phyloP scores from a whole-genome alignment of 2,113 vertebrate genomes.

The Toxotes jaculatrix region DNA sequence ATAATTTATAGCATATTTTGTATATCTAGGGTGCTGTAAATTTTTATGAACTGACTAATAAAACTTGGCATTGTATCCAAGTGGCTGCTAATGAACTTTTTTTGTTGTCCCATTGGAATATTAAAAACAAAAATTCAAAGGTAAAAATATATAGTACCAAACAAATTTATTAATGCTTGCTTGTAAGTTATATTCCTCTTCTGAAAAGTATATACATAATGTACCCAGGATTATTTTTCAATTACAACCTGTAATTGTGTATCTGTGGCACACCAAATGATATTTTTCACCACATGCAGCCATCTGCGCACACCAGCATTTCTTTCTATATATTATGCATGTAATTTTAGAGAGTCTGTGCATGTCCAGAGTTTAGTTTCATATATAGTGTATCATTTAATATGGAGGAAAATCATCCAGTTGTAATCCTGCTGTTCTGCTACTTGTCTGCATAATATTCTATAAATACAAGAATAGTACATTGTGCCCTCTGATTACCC shows the following conservation, averaged over 20 bases:
- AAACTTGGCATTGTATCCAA: not conserved
- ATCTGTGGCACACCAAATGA: not conserved
- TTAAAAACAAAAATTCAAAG: not conserved
- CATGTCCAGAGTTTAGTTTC: conserved; percentile 7
- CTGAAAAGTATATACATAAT: not conserved
- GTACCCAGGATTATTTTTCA: not conserved
- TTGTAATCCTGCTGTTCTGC: not conserved
- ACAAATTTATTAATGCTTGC: not conserved
- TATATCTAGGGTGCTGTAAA: not conserved
- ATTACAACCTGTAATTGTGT: not conserved
- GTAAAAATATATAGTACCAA: not conserved
- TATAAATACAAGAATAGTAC: conserved; percentile 20
- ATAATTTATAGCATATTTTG: not conserved
- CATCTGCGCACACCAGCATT: not conserved
- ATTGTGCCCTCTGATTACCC: conserved; percentile 64
- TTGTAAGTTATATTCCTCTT: not conserved
- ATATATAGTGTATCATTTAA: not conserved
- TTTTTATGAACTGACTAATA: not conserved
- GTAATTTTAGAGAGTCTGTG: not conserved
- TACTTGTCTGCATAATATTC: conserved; percentile 20
- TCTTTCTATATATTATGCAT: conserved; percentile 13
- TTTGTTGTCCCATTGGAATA: not conserved
- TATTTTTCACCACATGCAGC: not conserved
- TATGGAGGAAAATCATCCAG: not conserved
- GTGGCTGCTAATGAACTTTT: not conserved